Evolutionary conservation across 2,797 vertebrate genomes (phyloP).

Genomic region (Microcaecilia unicolor): DNA sequence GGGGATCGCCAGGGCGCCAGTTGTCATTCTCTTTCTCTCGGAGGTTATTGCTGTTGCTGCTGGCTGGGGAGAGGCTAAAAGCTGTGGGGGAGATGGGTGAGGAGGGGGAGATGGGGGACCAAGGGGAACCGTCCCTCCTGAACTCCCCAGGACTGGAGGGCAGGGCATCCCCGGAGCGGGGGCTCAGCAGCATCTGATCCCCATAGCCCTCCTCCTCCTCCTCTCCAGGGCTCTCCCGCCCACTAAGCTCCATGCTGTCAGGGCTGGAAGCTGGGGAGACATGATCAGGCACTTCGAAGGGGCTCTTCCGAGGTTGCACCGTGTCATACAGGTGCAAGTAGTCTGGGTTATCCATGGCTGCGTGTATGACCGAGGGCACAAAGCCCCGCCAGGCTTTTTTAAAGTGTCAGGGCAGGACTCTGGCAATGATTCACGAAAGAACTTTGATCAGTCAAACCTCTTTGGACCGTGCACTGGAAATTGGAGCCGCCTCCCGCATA

Average conservation of each 20-base stretch:
- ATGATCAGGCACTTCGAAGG: slow-evolving; percentile 1
- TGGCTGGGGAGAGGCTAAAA: no score
- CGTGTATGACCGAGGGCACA: no score
- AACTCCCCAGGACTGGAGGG: no score
- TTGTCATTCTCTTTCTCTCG: slow-evolving; percentile 19
- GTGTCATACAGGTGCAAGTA: slow-evolving; percentile 10
- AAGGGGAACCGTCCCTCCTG: no score
- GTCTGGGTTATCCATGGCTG: slow-evolving; percentile 32
- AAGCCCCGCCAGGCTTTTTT: no score
- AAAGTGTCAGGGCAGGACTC: slow-evolving; percentile 33
- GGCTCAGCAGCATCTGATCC: no score
- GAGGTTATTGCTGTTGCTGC: neutral
- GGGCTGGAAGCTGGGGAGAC: neutral
- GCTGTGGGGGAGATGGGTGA: slow-evolving; percentile 1
- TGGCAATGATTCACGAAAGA: slow-evolving; percentile 58
- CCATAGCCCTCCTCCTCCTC: neutral
- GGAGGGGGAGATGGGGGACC: neutral
- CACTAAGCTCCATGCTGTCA: slow-evolving; percentile 3
- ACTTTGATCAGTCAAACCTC: slow-evolving; percentile 42
- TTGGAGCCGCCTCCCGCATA: no score
- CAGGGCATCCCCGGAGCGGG: no score
- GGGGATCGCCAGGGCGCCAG: neutral
- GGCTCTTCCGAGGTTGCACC: neutral
- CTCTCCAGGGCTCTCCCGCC: neutral
- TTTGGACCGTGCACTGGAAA: no score